phyloP scores from a whole-genome alignment of 2,797 vertebrate species.

The Acanthurus tractus region DNA sequence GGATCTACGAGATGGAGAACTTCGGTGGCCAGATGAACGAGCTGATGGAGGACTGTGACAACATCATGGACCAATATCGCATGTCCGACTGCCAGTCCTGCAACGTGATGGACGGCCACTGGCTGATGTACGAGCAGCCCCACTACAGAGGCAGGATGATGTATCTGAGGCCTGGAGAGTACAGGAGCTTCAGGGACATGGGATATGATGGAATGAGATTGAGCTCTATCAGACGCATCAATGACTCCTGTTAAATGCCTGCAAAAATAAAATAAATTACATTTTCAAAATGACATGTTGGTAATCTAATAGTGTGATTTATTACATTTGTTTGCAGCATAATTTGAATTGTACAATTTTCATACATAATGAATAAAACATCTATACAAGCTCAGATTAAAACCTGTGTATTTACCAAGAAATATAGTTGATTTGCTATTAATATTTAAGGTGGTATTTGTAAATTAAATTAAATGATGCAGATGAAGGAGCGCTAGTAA shows the following conservation, averaged over 20 bases:
- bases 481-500: not conserved
- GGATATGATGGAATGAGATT: slow-evolving; percentile 64
- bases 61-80: slow-evolving; percentile 69
- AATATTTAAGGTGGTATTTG: not conserved
- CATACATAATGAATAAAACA: not conserved
- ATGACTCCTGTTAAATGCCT: slow-evolving; percentile 62
- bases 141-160: slow-evolving; percentile 75
- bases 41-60: slow-evolving; percentile 73
- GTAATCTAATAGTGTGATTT: not conserved
- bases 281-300: no score
- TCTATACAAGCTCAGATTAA: not conserved
- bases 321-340: slow-evolving; percentile 7
- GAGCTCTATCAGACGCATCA: slow-evolving; percentile 75
- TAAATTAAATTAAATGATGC: not conserved
- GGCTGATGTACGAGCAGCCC: slow-evolving; percentile 81
- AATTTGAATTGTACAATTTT: slow-evolving; percentile 14
- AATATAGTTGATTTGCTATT: not conserved
- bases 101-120: slow-evolving; percentile 80
- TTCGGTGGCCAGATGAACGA: slow-evolving; percentile 69
- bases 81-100: slow-evolving; percentile 76
- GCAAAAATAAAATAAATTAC: no score
- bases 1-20: slow-evolving; percentile 75
- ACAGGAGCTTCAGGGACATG: slow-evolving; percentile 77
- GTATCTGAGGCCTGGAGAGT: slow-evolving; percentile 83
- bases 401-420: not conserved